A percentile compares a stretch with the other conserved stretches of the same genome.
phyloP scores from a whole-genome alignment of 2,888 invertebrate species.

The Escarpia spicata region DNA sequence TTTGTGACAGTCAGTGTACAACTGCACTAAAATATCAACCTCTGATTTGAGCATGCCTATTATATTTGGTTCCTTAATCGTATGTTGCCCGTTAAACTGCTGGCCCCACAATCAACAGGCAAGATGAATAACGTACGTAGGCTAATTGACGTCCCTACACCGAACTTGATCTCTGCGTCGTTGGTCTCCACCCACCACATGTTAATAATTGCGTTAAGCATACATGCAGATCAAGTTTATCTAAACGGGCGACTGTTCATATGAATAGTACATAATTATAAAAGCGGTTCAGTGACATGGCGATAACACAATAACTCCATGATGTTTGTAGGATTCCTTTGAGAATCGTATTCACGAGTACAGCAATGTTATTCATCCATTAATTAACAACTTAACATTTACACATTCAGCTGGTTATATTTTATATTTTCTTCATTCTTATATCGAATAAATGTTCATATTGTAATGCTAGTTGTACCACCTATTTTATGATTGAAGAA shows the following conservation, averaged over 20 bases:
- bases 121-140: neutral
- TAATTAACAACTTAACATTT: too few species aligned
- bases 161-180: neutral
- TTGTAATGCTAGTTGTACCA: too few species aligned
- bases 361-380: too few species aligned
- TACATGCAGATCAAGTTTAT: neutral
- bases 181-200: neutral
- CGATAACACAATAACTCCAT: neutral
- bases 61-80: neutral
- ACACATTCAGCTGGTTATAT: too few species aligned
- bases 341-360: too few species aligned
- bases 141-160: neutral
- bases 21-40: neutral
- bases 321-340: too few species aligned
- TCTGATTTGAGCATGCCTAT: neutral
- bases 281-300: neutral
- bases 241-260: neutral
- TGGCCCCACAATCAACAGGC: neutral
- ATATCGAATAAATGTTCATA: too few species aligned
- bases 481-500: too few species aligned
- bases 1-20: neutral
- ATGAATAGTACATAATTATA: too few species aligned
- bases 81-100: neutral
- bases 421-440: too few species aligned
- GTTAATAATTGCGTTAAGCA: too few species aligned